Evolutionary conservation across 2,888 invertebrate species (phyloP).

Genomic region (Zhuqinia jingwanae): DNA sequence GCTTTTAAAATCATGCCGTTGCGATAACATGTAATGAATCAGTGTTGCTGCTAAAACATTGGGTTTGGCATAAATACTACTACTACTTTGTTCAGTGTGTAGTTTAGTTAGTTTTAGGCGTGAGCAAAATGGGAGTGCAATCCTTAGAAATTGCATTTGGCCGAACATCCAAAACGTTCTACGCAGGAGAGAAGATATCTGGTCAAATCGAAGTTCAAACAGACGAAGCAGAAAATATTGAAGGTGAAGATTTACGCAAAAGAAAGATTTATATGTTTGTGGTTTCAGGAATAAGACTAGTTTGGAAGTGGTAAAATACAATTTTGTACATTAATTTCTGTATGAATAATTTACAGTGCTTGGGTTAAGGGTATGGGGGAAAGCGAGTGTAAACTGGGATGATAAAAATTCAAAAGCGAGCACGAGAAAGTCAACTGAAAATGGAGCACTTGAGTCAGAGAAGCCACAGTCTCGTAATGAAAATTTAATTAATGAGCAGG

Average conservation of each 20-base stretch:
- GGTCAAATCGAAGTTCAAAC: slow-evolving; percentile 61
- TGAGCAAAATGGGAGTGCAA: slow-evolving; percentile 48
- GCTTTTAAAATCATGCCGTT: too few relatives aligned
- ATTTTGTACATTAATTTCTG: neutral
- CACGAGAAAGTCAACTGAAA: neutral
- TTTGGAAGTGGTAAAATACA: too few relatives aligned
- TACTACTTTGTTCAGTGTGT: too few relatives aligned
- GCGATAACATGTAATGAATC: too few relatives aligned
- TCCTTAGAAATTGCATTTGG: slow-evolving; percentile 70
- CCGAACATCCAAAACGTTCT: slow-evolving; percentile 55
- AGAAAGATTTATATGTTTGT: too few relatives aligned
- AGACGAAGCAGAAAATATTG: slow-evolving; percentile 57
- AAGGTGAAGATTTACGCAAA: slow-evolving; percentile 58
- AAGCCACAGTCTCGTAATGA: slow-evolving; percentile 29
- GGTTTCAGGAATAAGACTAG: too few relatives aligned
- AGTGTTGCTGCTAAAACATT: too few relatives aligned
- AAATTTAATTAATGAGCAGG: slow-evolving; percentile 68
- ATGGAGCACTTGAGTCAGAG: neutral
- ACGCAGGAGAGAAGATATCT: slow-evolving; percentile 58
- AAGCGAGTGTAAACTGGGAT: slow-evolving; percentile 69
- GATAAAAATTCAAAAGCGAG: slow-evolving; percentile 43
- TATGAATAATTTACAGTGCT: slow-evolving; percentile 60
- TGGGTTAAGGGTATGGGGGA: slow-evolving; percentile 63
- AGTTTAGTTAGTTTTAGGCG: neutral
- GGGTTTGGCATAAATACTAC: too few relatives aligned